These are phyloP conservation scores for Aricia artaxerxes DNA, from an alignment of 2,888 invertebrate species.

Conservation along the genomic window DNA sequence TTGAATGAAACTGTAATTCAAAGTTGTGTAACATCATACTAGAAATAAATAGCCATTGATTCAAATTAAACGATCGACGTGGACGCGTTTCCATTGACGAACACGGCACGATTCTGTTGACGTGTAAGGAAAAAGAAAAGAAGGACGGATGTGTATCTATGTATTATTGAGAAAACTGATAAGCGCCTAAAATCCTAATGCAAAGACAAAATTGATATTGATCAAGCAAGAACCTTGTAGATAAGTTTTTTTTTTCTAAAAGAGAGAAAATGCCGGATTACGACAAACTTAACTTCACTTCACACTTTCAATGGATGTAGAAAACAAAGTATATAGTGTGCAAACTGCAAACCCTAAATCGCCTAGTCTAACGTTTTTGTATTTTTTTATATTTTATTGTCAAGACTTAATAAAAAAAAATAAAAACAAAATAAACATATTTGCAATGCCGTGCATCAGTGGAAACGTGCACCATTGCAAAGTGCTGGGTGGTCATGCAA, in stretches of 20 bases:
- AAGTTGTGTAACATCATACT: conserved; percentile 31
- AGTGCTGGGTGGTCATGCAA: conserved; percentile 33
- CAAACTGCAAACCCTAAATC: background rate
- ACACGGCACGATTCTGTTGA: conserved; percentile 12
- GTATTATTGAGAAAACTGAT: no score
- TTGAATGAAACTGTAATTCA: conserved; percentile 27
- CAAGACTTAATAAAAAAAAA: no score
- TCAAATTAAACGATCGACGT: conserved; percentile 30
- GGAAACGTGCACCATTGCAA: conserved; percentile 30
- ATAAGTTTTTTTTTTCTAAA: background rate
- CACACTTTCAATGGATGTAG: background rate
- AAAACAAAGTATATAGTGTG: background rate
- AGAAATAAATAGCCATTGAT: conserved; percentile 32
- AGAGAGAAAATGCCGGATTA: background rate
- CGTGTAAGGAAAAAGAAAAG: background rate
- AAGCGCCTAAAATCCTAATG: no score
- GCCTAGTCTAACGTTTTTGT: no score
- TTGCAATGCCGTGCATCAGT: conserved; percentile 29
- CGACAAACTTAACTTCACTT: no score
- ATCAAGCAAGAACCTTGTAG: background rate
- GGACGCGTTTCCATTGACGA: conserved; percentile 16
- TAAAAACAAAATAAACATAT: background rate
- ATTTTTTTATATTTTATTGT: no score
- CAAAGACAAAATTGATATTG: background rate
- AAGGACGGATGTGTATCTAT: no score